Conservation (phyloP, 1,140 invertebrate species). For the Caenorhabditis tropicalis region DNA sequence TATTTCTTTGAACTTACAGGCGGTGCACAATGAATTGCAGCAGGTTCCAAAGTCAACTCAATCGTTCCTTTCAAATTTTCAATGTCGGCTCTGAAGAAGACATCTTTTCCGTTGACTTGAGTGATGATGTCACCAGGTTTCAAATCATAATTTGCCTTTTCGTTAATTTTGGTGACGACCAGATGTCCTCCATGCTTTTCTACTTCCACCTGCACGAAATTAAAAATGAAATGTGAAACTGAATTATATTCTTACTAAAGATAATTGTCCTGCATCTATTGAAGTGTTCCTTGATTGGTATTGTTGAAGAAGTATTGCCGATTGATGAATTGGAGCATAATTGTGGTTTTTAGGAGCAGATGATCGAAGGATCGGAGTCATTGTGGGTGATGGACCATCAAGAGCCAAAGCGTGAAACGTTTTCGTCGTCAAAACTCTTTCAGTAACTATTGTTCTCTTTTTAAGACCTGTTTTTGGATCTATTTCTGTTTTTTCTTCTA, state of each 20-base stretch:
- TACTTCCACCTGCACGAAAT: slow-evolving; percentile 14
- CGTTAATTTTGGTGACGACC: slow-evolving; percentile 61
- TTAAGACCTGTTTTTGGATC: slow-evolving; percentile 64
- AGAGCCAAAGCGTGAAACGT: slow-evolving; percentile 55
- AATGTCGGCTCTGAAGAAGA: slow-evolving; percentile 60
- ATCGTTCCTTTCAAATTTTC: slow-evolving; percentile 55
- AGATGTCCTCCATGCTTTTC: slow-evolving; percentile 51
- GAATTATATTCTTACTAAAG: slow-evolving; percentile 45
- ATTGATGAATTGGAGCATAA: slow-evolving; percentile 36
- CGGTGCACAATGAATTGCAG: slow-evolving; percentile 64
- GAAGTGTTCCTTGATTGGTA: slow-evolving; percentile 53
- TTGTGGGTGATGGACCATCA: neutral
- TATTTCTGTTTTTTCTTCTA: slow-evolving; percentile 53
- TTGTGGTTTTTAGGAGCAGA: slow-evolving; percentile 7
- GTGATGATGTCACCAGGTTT: slow-evolving; percentile 66
- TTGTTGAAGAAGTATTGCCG: slow-evolving; percentile 50
- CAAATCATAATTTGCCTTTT: slow-evolving; percentile 53
- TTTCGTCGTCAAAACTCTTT: slow-evolving; percentile 60
- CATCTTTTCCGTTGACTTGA: slow-evolving; percentile 67
- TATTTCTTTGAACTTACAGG: slow-evolving; percentile 54
- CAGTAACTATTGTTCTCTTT: slow-evolving; percentile 66
- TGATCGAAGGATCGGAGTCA: slow-evolving; percentile 8
- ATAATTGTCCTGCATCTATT: slow-evolving; percentile 43
- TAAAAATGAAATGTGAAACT: neutral
- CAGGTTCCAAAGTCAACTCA: slow-evolving; percentile 64